A percentile compares a stretch with the other conserved stretches of the same genome.
Conservation (phyloP, 2,797 vertebrate species). For the Eulemur mongoz region DNA sequence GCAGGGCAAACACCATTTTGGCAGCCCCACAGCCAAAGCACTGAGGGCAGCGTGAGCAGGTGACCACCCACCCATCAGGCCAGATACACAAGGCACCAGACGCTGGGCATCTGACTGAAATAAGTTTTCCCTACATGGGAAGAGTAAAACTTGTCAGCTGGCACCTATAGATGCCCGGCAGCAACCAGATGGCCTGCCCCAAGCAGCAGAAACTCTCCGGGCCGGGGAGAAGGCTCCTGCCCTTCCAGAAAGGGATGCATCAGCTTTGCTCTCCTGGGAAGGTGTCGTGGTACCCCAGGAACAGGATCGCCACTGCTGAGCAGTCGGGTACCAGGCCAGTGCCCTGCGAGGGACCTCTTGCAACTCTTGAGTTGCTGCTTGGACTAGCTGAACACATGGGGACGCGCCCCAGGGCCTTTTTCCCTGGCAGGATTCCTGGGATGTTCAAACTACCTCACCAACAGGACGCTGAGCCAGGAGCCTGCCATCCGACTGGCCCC, state of each 20-base stretch:
- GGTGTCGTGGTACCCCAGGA: constrained; percentile 54
- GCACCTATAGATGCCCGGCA: background rate
- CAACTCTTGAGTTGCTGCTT: background rate
- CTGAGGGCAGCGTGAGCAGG: background rate
- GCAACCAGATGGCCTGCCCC: background rate
- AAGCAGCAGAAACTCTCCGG: background rate
- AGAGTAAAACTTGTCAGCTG: background rate
- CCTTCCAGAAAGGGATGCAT: constrained; percentile 53
- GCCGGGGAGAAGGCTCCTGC: constrained; percentile 55
- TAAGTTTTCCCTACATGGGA: background rate
- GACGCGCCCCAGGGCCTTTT: background rate
- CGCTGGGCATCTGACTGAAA: background rate
- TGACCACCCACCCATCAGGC: background rate
- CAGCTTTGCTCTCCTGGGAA: constrained; percentile 57
- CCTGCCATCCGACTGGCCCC: background rate
- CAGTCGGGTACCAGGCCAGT: background rate
- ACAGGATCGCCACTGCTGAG: background rate
- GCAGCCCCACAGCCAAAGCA: background rate
- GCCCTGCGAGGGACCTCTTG: background rate
- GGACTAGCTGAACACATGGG: background rate
- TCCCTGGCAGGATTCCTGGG: background rate
- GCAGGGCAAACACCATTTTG: background rate
- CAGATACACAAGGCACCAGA: background rate
- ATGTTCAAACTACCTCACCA: constrained; percentile 85
- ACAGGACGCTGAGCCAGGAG: constrained; percentile 75